Base-by-base conservation (phyloP, 1,140 invertebrate species). In the Ceratitis capitata region DNA sequence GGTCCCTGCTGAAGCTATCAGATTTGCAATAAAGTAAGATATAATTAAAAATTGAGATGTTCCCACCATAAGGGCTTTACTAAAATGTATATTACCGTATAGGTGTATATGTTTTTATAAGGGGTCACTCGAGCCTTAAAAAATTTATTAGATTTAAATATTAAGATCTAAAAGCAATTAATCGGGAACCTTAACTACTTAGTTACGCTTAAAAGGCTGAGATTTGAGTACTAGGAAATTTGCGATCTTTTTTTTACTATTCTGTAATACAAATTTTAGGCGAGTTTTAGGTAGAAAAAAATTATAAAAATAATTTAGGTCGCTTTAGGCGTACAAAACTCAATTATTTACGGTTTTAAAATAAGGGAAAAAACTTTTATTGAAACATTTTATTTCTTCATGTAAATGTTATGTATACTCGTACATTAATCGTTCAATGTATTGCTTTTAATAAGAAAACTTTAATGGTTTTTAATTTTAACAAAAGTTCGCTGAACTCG, bases 351-450 rank as follows among this genome's bases (percentile, higher is more conserved):
- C 26, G 69, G 39, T 26, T n/a, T 39, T 16, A n/a, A 78, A 61
- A 7, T 19, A 56, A 14, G n/a, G 12, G 0, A 56, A 56, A 78
- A 23, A 78, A 35, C 69, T 3, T n/a, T n/a, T n/a, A n/a, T n/a
- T 78, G 45, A 78, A 78, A 45, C 42, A 78, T 78, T 47, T 47
- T 78, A 47, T n/a, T 78, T 56, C 51, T 45, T 9, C 69, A n/a
- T n/a, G 14, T 47, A 78, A 69, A n/a, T n/a, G n/a, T n/a, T n/a
- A n/a, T n/a, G n/a, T n/a, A n/a, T n/a, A n/a, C n/a, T n/a, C n/a
- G n/a, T n/a, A n/a, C n/a, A n/a, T n/a, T n/a, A n/a, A n/a, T n/a
- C n/a, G n/a, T 69, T 69, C 19, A 12, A 26, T 2, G 3, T 64
- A 5, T 78, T 23, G 0, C 10, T 23, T 78, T 45, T 78, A 78